Percentiles rank a stretch among this genome's conserved stretches.
These are phyloP conservation scores for Haliclona indistincta DNA, from an alignment of 37 sponge, comb jelly and placozoan genomes.

Conservation along the genomic window DNA sequence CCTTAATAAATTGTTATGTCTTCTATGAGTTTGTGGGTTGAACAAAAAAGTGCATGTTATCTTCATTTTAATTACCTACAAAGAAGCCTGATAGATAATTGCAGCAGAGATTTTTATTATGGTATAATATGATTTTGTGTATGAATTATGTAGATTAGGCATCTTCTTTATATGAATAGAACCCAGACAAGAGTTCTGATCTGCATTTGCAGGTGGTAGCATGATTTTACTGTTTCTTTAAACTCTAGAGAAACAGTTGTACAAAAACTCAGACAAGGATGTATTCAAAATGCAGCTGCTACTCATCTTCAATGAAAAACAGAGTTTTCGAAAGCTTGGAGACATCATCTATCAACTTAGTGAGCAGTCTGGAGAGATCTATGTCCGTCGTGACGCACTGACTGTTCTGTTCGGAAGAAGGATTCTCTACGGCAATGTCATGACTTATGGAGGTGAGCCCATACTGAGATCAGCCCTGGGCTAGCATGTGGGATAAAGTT, in stretches of 20 bases:
- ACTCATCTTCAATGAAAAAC: conserved; percentile 54
- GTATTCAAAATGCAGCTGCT: conserved; percentile 18
- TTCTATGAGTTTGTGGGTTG: too few species aligned
- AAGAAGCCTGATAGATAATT: too few species aligned
- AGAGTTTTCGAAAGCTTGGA: conserved; percentile 52
- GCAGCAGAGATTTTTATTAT: too few species aligned
- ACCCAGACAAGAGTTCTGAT: not conserved
- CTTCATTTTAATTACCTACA: too few species aligned
- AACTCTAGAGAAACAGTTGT: too few species aligned
- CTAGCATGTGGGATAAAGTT: not conserved
- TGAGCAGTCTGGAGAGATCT: conserved; percentile 50
- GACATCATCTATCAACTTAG: conserved; percentile 57
- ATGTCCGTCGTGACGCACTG: conserved; percentile 49
- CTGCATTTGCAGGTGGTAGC: too few species aligned
- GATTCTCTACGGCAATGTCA: conserved; percentile 46
- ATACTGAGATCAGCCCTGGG: too few species aligned
- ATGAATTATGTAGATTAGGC: too few species aligned
- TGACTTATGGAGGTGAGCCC: conserved; percentile 41
- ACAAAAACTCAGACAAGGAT: not conserved
- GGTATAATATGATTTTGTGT: too few species aligned
- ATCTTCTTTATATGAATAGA: not conserved
- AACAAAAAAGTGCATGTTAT: too few species aligned
- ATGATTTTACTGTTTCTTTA: too few species aligned
- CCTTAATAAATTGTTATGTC: too few species aligned
- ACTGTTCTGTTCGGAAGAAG: conserved; percentile 36